phyloP scores from a whole-genome alignment of 2,797 vertebrate genomes.

The Pseudochirops corinnae region DNA sequence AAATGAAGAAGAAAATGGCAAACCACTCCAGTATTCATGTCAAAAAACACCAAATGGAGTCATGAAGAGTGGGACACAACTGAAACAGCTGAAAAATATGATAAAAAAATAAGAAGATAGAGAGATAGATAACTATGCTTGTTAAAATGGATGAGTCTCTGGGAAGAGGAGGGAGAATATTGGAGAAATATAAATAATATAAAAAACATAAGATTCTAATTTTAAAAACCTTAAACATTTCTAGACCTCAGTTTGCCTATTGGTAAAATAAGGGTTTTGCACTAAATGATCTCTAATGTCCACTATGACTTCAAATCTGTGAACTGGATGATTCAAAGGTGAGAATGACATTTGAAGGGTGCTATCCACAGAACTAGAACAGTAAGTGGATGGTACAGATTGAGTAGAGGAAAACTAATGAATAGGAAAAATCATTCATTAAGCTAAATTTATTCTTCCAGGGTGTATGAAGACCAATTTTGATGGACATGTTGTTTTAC shows the following conservation, averaged over 20 bases:
- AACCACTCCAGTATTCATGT: background rate
- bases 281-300: background rate
- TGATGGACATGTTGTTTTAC: background rate
- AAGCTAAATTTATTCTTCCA: slow-evolving; percentile 30
- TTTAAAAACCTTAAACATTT: background rate
- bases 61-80: background rate
- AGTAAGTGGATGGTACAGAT: background rate
- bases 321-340: background rate
- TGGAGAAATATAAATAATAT: background rate
- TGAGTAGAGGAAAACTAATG: background rate
- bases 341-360: background rate
- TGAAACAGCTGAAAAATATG: background rate
- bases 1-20: background rate
- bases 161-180: background rate
- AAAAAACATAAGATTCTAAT: background rate
- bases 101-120: too few relatives aligned
- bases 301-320: background rate
- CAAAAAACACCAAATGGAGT: background rate
- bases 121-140: background rate
- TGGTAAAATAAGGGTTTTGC: background rate
- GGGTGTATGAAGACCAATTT: background rate
- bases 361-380: background rate
- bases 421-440: slow-evolving; percentile 11
- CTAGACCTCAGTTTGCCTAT: background rate
- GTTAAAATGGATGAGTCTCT: background rate